Evolutionary conservation across 2,888 invertebrate species (phyloP).

Genomic region (Thalpophila matura): DNA sequence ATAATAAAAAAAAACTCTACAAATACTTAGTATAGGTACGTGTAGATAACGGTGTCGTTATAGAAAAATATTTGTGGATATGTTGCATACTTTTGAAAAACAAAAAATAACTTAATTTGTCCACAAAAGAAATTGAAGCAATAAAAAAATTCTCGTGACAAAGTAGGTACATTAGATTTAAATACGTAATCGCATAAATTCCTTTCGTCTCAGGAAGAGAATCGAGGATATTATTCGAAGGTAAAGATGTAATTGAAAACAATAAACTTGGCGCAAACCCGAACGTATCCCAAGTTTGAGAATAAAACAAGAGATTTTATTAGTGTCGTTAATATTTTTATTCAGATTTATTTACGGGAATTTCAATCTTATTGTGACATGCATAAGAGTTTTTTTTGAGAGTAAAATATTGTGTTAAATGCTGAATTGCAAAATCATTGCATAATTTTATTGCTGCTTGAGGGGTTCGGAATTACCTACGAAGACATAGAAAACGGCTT

Average conservation of each 20-base stretch:
- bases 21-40: no score
- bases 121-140: constrained; percentile 32
- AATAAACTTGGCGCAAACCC: constrained; percentile 62
- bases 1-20: no score
- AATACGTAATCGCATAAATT: constrained; percentile 45
- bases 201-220: constrained; percentile 30
- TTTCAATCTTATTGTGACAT: constrained; percentile 31
- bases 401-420: constrained; percentile 1
- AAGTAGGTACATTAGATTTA: constrained; percentile 46
- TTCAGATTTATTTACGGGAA: constrained; percentile 18
- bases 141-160: constrained; percentile 36
- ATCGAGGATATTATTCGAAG: constrained; percentile 42
- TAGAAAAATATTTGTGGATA: not conserved
- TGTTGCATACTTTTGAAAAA: not conserved
- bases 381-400: not conserved
- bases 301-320: constrained; percentile 34
- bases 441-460: constrained; percentile 27
- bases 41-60: not conserved
- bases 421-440: constrained; percentile 14
- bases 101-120: constrained; percentile 17
- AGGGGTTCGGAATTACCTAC: constrained; percentile 3
- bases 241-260: constrained; percentile 66
- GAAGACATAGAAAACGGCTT: not conserved
- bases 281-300: constrained; percentile 38
- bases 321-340: constrained; percentile 35